Base-by-base conservation (phyloP, 2,797 vertebrate genomes). In the Sebastes itinus region DNA sequence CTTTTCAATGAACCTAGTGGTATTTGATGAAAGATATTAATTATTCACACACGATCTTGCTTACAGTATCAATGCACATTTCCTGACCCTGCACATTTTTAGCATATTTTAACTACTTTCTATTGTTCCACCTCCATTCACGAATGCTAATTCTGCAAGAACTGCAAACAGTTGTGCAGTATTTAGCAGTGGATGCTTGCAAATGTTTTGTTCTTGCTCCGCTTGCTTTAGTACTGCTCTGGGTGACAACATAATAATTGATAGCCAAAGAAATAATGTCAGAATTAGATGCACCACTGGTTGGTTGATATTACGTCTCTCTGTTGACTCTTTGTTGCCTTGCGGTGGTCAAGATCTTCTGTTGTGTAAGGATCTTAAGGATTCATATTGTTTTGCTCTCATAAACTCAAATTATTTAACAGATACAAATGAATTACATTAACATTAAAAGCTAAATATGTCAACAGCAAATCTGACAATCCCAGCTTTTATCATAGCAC, bases 1-100 rank as follows among this genome's bases (percentile, higher is more conserved):
- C 32, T 84, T 70, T 79, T 80, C 42, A 71, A 2, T 84, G 75
- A 80, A 87, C 62, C 71, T 33, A 33, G 11, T 58, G 23, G 23
- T 72, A 59, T 49, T 77, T 80, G 63, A 83, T 87, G 61, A 85
- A 81, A 85, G 49, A 77, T 87, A 84, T 86, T 84, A 85, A 88
- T 92, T 86, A 88, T 87, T 92, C 75, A 85, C 75, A 70, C 49
- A 42, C 10, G 58, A 35, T 82, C 63, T 82, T 80, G 72, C 61
- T 75, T 73, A 64, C 67, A 59, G 66, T 87, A 63, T 77, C 46
- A 76, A 42, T 75, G 63, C 78, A 78, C 35, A 38, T 78, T 84
- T 81, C 79, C 88, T 81, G 76, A 91, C 77, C 46, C 14, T 81
- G 88, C 87, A 89, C 25, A 80, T 89, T 89, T 85, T 68, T 8